Evolutionary conservation across 2,113 vertebrate genomes (phyloP), one percentile per base, ranked within the genome.

Genomic region (Neofelis nebulosa): DNA sequence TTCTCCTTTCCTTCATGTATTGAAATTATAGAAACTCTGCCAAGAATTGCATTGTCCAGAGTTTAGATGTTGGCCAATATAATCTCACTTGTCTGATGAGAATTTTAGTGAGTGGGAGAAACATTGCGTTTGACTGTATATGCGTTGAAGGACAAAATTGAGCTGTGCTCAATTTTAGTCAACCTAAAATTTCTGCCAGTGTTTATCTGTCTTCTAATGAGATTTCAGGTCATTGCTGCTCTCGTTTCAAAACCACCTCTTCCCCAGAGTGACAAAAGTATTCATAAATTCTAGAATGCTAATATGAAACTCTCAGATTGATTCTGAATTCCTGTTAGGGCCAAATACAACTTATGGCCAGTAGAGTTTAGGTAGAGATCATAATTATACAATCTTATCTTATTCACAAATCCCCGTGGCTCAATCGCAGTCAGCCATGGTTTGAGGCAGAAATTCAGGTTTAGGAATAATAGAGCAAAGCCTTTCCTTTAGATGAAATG

Each of bases 401-500:
- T 96, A n/a, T 92, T 93, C 15, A 41, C 12, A 89, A 10, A 78
- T 95, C 92, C 71, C 19, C 73, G 89, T 29, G 33, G 4, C 63
- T 95, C 3, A n/a, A 0, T 92, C 31, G 19, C 80, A 89, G 63
- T 93, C 65, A 79, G 55, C 41, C 45, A 63, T 79, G 92, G 25
- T 73, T 55, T 2, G 95, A 98, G 38, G 65, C 63, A 61, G 29
- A 89, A 96, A 41, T 80, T 95, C 4, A 52, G 9, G 11, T 94
- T 96, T 82, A 33, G 68, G 65, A 81, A 21, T 29, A 93, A 73
- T 50, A 52, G 45, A 41, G 33, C 48, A n/a, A 65, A 90, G 45
- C 63, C n/a, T 92, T 97, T 83, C n/a, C 71, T 65, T 79, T 73
- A 21, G 92, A 68, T 94, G 68, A 98, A 94, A 68, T 79, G 71